Evolutionary conservation across 2,888 invertebrate species (phyloP).

Genomic region (Hydrotaea cyrtoneurina): DNA sequence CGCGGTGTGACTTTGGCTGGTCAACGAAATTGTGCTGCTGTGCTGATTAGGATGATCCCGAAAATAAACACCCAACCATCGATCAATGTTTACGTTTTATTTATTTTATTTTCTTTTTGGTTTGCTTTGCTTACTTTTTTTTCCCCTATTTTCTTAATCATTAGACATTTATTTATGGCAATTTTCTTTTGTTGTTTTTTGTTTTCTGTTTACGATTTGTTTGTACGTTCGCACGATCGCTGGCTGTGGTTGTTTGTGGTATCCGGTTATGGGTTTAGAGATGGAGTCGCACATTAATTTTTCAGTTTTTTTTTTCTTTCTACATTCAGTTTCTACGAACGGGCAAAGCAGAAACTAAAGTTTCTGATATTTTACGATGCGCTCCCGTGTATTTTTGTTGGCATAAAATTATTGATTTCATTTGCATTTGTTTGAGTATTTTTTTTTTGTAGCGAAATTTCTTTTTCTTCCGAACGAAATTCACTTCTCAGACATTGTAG

Average conservation of each 20-base stretch:
- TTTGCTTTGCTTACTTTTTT: background rate
- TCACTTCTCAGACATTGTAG: no score
- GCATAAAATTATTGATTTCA: slow-evolving; percentile 3
- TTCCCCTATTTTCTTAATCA: background rate
- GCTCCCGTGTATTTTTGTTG: background rate
- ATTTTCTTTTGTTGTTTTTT: background rate
- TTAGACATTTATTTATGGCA: background rate
- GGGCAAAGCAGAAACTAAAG: background rate
- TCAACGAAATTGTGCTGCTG: background rate
- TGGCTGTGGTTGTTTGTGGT: slow-evolving; percentile 1
- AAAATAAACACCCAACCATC: slow-evolving; percentile 50
- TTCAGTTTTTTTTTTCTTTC: slow-evolving; percentile 4
- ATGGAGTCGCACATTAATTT: background rate
- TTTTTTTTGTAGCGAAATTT: background rate
- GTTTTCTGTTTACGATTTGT: background rate
- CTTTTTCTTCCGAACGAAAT: background rate
- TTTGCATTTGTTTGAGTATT: background rate
- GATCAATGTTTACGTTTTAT: slow-evolving; percentile 48
- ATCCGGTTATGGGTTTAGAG: background rate
- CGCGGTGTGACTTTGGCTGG: no score
- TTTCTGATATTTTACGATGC: background rate
- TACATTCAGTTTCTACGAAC: background rate
- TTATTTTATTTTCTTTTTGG: slow-evolving; percentile 24
- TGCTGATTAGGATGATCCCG: slow-evolving; percentile 42
- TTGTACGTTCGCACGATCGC: background rate